Evolutionary conservation across 1,140 invertebrate species (phyloP).

Genomic region (Vanessa tameamea): DNA sequence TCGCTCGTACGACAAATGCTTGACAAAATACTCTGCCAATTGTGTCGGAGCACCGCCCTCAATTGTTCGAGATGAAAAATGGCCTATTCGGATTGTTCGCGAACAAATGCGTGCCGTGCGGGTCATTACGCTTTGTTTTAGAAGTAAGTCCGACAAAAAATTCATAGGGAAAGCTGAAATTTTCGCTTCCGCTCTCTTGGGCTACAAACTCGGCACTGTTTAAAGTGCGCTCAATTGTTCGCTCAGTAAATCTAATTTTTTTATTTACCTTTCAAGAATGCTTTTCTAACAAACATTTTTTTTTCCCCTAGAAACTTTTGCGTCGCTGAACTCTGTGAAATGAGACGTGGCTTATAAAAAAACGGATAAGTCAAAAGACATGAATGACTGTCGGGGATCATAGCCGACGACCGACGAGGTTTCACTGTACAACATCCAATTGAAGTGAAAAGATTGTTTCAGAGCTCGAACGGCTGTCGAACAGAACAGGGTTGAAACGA

Average conservation of each 20-base stretch:
- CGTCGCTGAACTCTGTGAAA: constrained; percentile 9
- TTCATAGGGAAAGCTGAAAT: constrained; percentile 67
- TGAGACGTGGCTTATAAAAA: constrained; percentile 35
- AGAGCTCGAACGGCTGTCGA: constrained; percentile 41
- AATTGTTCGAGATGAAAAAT: constrained; percentile 80
- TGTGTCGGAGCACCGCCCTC: constrained; percentile 75
- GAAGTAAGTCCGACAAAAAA: constrained; percentile 76
- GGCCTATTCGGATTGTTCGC: constrained; percentile 77
- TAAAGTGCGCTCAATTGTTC: constrained; percentile 67
- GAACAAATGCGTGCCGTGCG: constrained; percentile 77
- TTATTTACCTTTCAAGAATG: constrained; percentile 25
- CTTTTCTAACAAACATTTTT: constrained; percentile 20
- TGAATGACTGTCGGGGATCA: constrained; percentile 49
- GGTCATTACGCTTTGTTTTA: constrained; percentile 80
- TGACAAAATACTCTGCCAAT: constrained; percentile 79
- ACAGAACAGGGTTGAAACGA: constrained; percentile 55
- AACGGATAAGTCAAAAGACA: constrained; percentile 49
- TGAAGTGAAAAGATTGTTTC: constrained; percentile 65
- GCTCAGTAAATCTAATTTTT: constrained; percentile 29
- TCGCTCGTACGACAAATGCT: constrained; percentile 71
- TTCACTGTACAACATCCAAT: constrained; percentile 59
- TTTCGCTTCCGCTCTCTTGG: constrained; percentile 65
- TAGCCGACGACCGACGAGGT: constrained; percentile 51
- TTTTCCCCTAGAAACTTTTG: constrained; percentile 6
- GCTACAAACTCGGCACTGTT: constrained; percentile 40